Conservation (phyloP, 1,140 invertebrate species). For the Octopus bimaculoides region DNA sequence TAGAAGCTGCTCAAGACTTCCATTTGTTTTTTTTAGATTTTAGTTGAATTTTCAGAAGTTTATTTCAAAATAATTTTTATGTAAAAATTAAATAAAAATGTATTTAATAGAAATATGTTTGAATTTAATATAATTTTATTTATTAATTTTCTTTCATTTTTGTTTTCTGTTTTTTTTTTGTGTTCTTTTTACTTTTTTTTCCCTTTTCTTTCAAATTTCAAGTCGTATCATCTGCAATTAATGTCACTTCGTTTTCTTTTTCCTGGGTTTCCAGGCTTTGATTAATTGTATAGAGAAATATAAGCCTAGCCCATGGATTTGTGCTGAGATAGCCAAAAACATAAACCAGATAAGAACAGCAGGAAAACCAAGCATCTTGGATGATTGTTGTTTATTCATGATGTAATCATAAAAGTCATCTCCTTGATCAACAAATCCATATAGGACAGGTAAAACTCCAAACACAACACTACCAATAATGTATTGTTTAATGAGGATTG, state of each 20-base stretch:
- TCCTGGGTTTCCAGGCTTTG: slow-evolving; percentile 72
- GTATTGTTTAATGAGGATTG: slow-evolving; percentile 75
- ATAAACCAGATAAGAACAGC: slow-evolving; percentile 92
- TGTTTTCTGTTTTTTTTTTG: too few relatives aligned
- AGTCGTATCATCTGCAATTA: too few relatives aligned
- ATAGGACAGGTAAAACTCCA: slow-evolving; percentile 78
- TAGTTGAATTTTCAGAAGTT: too few relatives aligned
- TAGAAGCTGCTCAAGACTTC: too few relatives aligned
- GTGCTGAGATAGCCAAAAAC: slow-evolving; percentile 82
- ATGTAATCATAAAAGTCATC: slow-evolving; percentile 80
- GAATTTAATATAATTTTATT: too few relatives aligned
- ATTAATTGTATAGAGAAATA: slow-evolving; percentile 85
- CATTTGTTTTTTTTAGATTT: too few relatives aligned
- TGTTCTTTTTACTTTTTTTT: too few relatives aligned
- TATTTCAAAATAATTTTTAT: too few relatives aligned
- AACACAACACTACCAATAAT: slow-evolving; percentile 76
- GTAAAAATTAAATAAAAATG: too few relatives aligned
- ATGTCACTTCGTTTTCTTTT: slow-evolving; percentile 25
- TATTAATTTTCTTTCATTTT: too few relatives aligned
- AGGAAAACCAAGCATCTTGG: slow-evolving; percentile 68
- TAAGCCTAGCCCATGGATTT: slow-evolving; percentile 87
- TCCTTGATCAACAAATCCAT: slow-evolving; percentile 78
- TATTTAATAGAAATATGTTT: too few relatives aligned
- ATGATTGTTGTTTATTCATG: slow-evolving; percentile 66
- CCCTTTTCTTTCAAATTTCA: too few relatives aligned